Evolutionary conservation across 2,113 vertebrate species (phyloP).

Genomic region (Nymphicus hollandicus): DNA sequence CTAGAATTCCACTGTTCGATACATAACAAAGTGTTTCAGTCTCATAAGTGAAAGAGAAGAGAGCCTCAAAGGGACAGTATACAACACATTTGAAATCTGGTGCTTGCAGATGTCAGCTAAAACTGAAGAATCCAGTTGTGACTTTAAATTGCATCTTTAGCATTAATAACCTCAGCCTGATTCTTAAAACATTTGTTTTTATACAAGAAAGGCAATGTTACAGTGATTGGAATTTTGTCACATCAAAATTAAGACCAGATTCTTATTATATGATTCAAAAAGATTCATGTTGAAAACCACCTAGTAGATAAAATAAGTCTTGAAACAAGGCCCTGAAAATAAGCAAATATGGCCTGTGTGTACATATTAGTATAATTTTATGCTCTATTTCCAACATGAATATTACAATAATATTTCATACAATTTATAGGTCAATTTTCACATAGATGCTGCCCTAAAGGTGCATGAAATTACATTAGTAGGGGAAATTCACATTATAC

Average conservation of each 20-base stretch:
- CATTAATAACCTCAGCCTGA: background rate
- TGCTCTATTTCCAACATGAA: slow-evolving; percentile 19
- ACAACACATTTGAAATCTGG: background rate
- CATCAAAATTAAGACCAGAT: background rate
- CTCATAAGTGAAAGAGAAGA: background rate
- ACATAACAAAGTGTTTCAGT: background rate
- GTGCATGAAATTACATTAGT: slow-evolving; percentile 13
- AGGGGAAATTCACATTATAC: background rate
- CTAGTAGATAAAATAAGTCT: background rate
- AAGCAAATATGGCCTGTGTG: background rate
- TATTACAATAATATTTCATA: slow-evolving; percentile 47
- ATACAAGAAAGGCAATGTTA: background rate
- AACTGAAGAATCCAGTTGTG: background rate
- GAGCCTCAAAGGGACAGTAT: background rate
- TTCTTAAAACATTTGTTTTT: background rate
- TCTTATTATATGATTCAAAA: background rate
- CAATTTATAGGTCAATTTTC: slow-evolving; percentile 43
- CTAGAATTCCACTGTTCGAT: background rate
- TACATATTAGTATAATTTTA: slow-evolving; percentile 31
- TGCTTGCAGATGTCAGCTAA: background rate
- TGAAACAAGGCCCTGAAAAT: background rate
- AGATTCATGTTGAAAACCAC: background rate
- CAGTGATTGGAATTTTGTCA: background rate
- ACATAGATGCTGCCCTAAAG: slow-evolving; percentile 37
- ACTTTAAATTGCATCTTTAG: background rate